phyloP scores from a whole-genome alignment of 35 echinoderm and acorn worm species.

The Ophioderma brevispina region DNA sequence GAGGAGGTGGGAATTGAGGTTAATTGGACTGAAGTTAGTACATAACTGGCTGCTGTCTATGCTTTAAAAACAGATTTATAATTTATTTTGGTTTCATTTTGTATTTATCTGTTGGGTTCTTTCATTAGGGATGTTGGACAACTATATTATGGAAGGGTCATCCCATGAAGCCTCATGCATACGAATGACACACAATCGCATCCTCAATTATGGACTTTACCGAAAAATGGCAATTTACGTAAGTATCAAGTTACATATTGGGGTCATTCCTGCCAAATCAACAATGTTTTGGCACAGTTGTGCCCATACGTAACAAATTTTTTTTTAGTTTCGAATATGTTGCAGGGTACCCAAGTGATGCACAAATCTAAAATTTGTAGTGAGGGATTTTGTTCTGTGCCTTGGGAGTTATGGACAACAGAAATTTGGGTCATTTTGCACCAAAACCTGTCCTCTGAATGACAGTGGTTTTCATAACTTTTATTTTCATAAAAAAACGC shows the following conservation, averaged over 20 bases:
- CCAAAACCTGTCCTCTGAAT: too few relatives aligned
- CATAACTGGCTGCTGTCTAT: background rate
- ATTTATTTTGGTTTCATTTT: background rate
- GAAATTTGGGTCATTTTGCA: too few relatives aligned
- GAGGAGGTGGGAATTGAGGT: background rate
- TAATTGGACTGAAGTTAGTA: background rate
- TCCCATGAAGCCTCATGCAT: conserved; percentile 99
- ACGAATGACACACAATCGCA: conserved; percentile 99
- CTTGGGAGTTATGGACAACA: too few relatives aligned
- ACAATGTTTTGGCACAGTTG: too few relatives aligned
- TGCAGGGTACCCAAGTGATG: too few relatives aligned
- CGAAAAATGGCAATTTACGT: conserved; percentile 99
- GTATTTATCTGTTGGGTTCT: conserved; percentile 13
- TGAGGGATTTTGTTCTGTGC: too few relatives aligned
- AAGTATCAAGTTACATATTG: conserved; percentile 17
- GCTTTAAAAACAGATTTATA: background rate
- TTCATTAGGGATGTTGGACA: conserved; percentile 95
- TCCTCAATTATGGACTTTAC: conserved; percentile 98
- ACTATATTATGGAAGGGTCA: conserved; percentile 99
- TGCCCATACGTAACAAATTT: too few relatives aligned
- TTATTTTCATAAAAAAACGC: too few relatives aligned
- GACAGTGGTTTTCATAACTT: too few relatives aligned
- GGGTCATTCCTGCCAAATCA: too few relatives aligned
- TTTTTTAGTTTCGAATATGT: too few relatives aligned
- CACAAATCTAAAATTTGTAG: too few relatives aligned